phyloP scores from a whole-genome alignment of 2,797 vertebrate genomes.

The Pterois miles region DNA sequence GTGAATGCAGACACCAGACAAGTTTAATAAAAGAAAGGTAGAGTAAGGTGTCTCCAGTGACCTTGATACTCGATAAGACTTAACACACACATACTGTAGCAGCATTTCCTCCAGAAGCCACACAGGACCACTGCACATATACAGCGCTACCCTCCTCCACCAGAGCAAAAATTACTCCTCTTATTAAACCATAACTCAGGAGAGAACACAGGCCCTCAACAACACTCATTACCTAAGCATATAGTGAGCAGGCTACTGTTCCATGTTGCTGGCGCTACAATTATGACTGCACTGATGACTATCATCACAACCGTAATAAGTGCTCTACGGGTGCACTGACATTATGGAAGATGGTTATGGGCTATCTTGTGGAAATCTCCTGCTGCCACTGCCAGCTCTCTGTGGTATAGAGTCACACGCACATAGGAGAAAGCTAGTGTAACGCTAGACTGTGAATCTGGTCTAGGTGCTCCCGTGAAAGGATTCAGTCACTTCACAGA shows the following conservation, averaged over 20 bases:
- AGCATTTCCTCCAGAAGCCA: conserved; percentile 20
- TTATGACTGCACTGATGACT: conserved; percentile 70
- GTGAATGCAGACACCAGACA: conserved; percentile 6
- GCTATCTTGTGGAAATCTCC: conserved; percentile 48
- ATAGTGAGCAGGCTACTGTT: conserved; percentile 35
- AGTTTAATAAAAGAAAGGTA: conserved; percentile 59
- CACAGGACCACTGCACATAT: conserved; percentile 7
- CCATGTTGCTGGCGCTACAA: conserved; percentile 55
- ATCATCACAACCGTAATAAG: conserved; percentile 73
- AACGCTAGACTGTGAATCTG: conserved; percentile 41
- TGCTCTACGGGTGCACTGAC: conserved; percentile 49
- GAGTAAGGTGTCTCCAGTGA: conserved; percentile 44
- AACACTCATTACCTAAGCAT: conserved; percentile 59
- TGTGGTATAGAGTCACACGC: background rate
- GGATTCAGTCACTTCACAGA: conserved; percentile 75
- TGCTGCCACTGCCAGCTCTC: conserved; percentile 20
- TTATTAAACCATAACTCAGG: conserved; percentile 70
- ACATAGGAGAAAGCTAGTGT: background rate
- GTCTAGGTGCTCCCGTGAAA: conserved; percentile 68
- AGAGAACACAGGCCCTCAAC: conserved; percentile 36
- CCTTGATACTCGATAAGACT: conserved; percentile 13
- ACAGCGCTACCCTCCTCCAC: background rate
- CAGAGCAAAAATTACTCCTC: conserved; percentile 43
- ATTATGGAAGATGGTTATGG: conserved; percentile 53
- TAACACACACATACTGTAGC: background rate